Percentiles rank a stretch among this genome's conserved stretches.
These are phyloP conservation scores for Patagioenas fasciata DNA, from an alignment of 2,113 vertebrate genomes.

Conservation along the genomic window DNA sequence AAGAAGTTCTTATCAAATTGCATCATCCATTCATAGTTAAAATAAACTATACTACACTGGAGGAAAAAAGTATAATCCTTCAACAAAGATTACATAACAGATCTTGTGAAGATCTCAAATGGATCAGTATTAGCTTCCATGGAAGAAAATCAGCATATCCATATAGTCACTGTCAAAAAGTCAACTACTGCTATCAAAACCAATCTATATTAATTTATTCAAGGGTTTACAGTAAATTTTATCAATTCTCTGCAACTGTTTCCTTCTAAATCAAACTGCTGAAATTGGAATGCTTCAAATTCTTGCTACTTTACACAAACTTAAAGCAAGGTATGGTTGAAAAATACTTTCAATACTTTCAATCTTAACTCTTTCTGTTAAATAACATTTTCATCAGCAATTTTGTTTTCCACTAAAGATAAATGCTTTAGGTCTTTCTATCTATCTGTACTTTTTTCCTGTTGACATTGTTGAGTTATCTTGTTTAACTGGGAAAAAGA, in stretches of 20 bases:
- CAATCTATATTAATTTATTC: slow-evolving; percentile 43
- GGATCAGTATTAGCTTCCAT: not conserved
- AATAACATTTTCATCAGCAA: not conserved
- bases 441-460: not conserved
- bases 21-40: not conserved
- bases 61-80: not conserved
- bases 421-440: not conserved
- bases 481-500: not conserved
- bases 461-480: not conserved
- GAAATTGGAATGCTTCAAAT: not conserved
- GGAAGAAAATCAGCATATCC: not conserved
- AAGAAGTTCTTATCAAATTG: not conserved
- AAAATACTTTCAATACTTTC: not conserved
- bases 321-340: not conserved
- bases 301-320: not conserved
- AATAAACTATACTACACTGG: not conserved
- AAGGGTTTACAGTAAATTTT: slow-evolving; percentile 25
- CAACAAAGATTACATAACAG: not conserved
- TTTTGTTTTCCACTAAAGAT: not conserved
- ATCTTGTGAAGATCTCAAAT: not conserved
- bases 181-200: not conserved
- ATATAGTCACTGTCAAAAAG: not conserved
- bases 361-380: not conserved
- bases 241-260: not conserved
- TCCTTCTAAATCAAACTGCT: slow-evolving; percentile 10